Base-by-base conservation (phyloP, 2,113 vertebrate species). In the Pedetes capensis region DNA sequence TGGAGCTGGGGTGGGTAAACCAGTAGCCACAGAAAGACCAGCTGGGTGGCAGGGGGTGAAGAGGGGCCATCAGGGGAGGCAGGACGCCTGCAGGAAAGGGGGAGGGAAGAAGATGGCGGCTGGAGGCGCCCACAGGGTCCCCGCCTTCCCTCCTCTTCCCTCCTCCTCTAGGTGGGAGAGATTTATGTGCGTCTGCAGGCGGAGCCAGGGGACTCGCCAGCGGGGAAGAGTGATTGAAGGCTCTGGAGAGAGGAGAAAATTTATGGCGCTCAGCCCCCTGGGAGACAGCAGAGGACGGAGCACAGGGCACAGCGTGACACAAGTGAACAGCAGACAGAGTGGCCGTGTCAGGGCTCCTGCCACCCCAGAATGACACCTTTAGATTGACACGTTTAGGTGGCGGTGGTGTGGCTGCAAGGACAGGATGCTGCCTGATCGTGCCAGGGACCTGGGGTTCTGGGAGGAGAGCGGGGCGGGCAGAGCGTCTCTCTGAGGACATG, bases 181-280 rank as follows among this genome's bases (percentile, higher is more conserved):
- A 74, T 94, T 71, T 87, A 84, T 57, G 55, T 0, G 0, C 25
- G 47, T 95, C 92, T 90, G 90, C 61, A 61, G 74, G 92, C 80
- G 29, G 81, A 87, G 88, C 37, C 34, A 61, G 23, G 39, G 90
- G 49, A 53, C 34, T 89, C 44, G n/a, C 84, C 75, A 39, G 51
- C n/a, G 87, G 85, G 75, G 80, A 93, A 92, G 71, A 76, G 37
- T 84, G 83, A 80, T 68, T 17, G 96, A 79, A 81, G 78, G 68
- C 53, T 68, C 96, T 69, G 53, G 89, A 80, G 93, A 84, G 64
- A 93, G 75, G 69, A 79, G 89, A 66, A 89, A 79, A 91, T 89
- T 51, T 92, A 95, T 87, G 80, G 92, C 39, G 25, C 63, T 81
- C 3, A 49, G 61, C 82, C 76, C 95, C 84, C 37, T 47, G n/a